Base-by-base conservation (phyloP, 35 echinoderm and acorn worm species). In the Heliocidaris tuberculata region DNA sequence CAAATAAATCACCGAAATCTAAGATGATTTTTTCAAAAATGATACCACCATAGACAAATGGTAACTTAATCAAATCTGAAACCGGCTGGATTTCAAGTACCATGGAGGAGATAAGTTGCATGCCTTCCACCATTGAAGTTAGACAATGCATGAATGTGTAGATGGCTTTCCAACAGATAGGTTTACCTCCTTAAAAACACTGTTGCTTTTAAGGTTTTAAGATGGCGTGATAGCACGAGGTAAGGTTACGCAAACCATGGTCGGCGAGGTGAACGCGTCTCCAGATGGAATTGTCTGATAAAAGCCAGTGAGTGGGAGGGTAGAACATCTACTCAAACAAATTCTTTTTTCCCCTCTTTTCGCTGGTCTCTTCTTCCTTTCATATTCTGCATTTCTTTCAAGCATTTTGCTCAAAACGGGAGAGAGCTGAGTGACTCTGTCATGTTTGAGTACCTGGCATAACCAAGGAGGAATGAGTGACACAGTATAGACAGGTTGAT, bases 161-260 rank as follows among this genome's bases (percentile, higher is more conserved):
- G 65, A 78, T 78, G 65, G 65, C 65, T n/a, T 27, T 78, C 19
- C 65, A n/a, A 78, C 19, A 7, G 65, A 78, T 78, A 78, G 65
- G 21, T 48, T 89, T 89, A 89, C 87, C 31, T 48, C 24, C 87
- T 48, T 48, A 48, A 42, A 89, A 89, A 89, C 87, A 89, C 87
- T 89, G 87, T 89, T 89, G 87, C 87, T 89, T 89, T 89, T 89
- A 89, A 89, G 87, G 87, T 89, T 89, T 89, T 89, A 89, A 89
- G 87, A 89, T 89, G 87, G 31, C 87, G 87, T 42, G 87, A 89
- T 89, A 89, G 87, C 21, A n/a, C 6, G 87, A 89, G 87, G 87
- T 89, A 42, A n/a, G 19, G 87, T 89, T 89, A 89, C 87, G 65
- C 65, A 78, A 78, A 78, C 65, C 65, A 78, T 78, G 65, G 65